Percentiles rank a stretch among this genome's conserved stretches.
Evolutionary conservation across 1,140 invertebrate genomes (phyloP).

Genomic region (Drosophila hydei): DNA sequence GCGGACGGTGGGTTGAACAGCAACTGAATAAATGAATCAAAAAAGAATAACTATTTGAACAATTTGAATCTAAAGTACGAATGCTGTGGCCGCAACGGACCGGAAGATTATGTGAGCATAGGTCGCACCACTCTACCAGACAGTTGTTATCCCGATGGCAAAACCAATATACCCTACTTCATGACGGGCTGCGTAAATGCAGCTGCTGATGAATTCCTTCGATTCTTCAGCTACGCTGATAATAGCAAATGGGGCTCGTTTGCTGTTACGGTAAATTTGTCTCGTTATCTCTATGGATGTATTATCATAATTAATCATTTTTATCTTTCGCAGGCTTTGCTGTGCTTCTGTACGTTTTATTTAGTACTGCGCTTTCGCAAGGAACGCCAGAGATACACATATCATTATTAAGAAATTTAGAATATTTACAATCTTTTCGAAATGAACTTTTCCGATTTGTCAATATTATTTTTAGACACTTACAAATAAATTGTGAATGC

Average conservation of each 20-base stretch:
- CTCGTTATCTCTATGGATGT: not conserved
- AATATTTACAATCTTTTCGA: too few species aligned
- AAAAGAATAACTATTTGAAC: too few species aligned
- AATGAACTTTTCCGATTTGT: conserved; percentile 5
- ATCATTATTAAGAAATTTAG: conserved; percentile 40
- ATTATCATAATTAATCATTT: not conserved
- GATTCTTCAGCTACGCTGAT: conserved; percentile 50
- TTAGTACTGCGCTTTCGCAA: conserved; percentile 70
- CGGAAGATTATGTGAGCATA: conserved; percentile 65
- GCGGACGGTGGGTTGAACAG: conserved; percentile 31
- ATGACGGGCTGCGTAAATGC: conserved; percentile 57
- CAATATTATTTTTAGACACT: conserved; percentile 16
- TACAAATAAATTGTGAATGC: conserved; percentile 14
- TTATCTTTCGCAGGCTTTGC: conserved; percentile 47
- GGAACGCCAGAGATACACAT: conserved; percentile 52
- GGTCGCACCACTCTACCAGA: conserved; percentile 32
- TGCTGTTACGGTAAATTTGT: conserved; percentile 41
- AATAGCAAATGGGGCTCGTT: conserved; percentile 60
- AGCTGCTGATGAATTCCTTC: conserved; percentile 44
- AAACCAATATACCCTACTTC: conserved; percentile 23
- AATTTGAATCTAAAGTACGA: conserved; percentile 43
- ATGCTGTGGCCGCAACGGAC: conserved; percentile 65
- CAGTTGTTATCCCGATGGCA: conserved; percentile 51
- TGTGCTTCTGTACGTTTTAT: conserved; percentile 65
- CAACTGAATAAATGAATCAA: too few species aligned